Conservation (phyloP, 2,113 vertebrate species). For the Corythaeola cristata region DNA sequence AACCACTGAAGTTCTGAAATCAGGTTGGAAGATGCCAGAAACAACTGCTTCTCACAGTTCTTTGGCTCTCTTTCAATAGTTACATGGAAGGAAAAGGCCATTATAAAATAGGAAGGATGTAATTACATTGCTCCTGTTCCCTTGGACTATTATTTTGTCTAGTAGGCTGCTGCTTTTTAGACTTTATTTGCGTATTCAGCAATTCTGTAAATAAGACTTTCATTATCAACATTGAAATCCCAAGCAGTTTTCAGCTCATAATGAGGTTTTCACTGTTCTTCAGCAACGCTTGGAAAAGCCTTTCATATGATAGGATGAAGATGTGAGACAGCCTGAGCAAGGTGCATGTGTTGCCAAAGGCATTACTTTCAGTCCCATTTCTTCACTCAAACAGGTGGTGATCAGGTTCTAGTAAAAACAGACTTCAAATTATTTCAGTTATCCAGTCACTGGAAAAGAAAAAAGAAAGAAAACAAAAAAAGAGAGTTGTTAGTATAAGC, state of each 20-base stretch:
- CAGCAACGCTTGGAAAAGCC: slow-evolving; percentile 15
- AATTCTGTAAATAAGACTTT: slow-evolving; percentile 71
- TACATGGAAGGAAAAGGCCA: background rate
- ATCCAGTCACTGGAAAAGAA: background rate
- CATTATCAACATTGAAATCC: slow-evolving; percentile 64
- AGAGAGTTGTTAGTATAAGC: background rate
- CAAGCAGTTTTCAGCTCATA: slow-evolving; percentile 62
- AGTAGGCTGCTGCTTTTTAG: slow-evolving; percentile 37
- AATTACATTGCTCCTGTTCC: background rate
- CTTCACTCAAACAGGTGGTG: slow-evolving; percentile 9
- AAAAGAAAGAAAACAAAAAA: background rate
- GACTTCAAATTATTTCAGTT: background rate
- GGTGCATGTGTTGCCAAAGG: background rate
- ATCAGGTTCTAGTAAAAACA: slow-evolving; percentile 13
- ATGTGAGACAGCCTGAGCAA: slow-evolving; percentile 27
- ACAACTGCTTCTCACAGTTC: background rate
- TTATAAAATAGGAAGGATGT: background rate
- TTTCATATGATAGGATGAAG: slow-evolving; percentile 32
- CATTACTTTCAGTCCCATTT: background rate
- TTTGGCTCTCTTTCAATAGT: background rate
- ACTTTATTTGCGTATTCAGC: slow-evolving; percentile 31
- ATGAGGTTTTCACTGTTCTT: slow-evolving; percentile 45
- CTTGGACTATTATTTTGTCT: slow-evolving; percentile 32
- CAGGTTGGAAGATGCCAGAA: background rate
- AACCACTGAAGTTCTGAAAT: background rate